Conservation (phyloP, 2,113 vertebrate genomes). For the Nesoenas mayeri region DNA sequence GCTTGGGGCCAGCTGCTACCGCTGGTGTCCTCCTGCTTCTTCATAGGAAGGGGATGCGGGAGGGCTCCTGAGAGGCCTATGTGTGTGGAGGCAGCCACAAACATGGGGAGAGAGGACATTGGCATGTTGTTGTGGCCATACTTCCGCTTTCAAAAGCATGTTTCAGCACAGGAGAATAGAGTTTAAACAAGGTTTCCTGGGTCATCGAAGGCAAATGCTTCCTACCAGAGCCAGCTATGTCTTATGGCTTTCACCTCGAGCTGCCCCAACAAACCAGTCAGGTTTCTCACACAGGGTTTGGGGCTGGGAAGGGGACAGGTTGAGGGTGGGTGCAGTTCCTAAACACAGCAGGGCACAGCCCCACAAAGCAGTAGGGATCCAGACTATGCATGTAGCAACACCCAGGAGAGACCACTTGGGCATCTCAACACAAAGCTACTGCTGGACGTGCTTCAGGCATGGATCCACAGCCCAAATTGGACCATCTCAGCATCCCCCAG, state of each 20-base stretch:
- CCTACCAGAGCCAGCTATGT: not conserved
- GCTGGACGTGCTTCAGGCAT: not conserved
- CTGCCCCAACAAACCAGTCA: not conserved
- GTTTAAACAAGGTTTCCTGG: not conserved
- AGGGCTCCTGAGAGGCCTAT: not conserved
- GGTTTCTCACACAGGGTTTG: not conserved
- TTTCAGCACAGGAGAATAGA: not conserved
- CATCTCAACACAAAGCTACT: not conserved
- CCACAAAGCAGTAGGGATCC: fast-evolving
- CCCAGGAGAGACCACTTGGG: not conserved
- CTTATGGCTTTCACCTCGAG: not conserved
- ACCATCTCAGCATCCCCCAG: not conserved
- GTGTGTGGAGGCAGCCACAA: not conserved
- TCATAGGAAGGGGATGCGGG: not conserved
- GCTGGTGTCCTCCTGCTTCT: not conserved
- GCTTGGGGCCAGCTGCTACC: not conserved
- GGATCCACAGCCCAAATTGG: fast-evolving
- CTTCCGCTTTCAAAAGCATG: fast-evolving
- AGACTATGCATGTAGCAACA: fast-evolving
- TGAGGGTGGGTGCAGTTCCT: not conserved
- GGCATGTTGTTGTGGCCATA: not conserved
- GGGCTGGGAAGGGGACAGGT: not conserved
- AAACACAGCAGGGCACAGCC: not conserved
- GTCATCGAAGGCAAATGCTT: fast-evolving
- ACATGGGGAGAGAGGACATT: not conserved